These are phyloP conservation scores for Chymomyza fuscimana DNA, from an alignment of 2,888 invertebrate genomes.

Conservation along the genomic window DNA sequence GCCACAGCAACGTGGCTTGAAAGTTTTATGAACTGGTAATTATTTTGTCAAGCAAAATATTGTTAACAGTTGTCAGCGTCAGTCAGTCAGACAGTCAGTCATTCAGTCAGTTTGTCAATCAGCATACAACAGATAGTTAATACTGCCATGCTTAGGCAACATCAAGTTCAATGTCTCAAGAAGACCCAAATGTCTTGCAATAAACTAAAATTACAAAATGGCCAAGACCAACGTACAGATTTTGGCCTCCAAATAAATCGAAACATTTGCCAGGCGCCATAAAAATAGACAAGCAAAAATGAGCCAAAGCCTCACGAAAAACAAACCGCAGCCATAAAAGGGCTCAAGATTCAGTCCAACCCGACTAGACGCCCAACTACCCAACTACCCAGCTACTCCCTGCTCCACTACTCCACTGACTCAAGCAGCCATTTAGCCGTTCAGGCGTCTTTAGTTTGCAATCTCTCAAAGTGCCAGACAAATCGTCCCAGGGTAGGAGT, in stretches of 20 bases:
- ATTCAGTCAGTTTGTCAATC: background rate
- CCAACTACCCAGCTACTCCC: background rate
- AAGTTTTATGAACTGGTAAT: slow-evolving; percentile 35
- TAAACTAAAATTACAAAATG: slow-evolving; percentile 53
- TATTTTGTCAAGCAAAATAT: slow-evolving; percentile 42
- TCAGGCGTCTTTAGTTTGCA: slow-evolving; percentile 36
- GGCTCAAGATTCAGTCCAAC: slow-evolving; percentile 29
- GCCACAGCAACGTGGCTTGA: slow-evolving; percentile 1
- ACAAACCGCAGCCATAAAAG: slow-evolving; percentile 4
- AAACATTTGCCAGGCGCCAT: slow-evolving; percentile 57
- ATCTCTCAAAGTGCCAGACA: slow-evolving; percentile 75
- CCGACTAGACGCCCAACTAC: slow-evolving; percentile 16
- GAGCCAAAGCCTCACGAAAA: background rate
- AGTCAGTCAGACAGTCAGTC: background rate
- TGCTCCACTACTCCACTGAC: background rate
- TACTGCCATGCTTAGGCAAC: background rate
- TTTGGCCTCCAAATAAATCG: slow-evolving; percentile 55
- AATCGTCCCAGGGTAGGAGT: slow-evolving; percentile 4
- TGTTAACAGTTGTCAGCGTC: slow-evolving; percentile 24
- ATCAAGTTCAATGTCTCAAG: slow-evolving; percentile 39
- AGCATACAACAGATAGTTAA: background rate
- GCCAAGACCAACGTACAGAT: slow-evolving; percentile 30
- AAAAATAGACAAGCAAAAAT: slow-evolving; percentile 45
- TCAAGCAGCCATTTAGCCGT: background rate
- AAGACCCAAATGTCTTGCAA: slow-evolving; percentile 37